phyloP scores from a whole-genome alignment of 2,888 invertebrate species.

The Lordiphosa andalusiaca region DNA sequence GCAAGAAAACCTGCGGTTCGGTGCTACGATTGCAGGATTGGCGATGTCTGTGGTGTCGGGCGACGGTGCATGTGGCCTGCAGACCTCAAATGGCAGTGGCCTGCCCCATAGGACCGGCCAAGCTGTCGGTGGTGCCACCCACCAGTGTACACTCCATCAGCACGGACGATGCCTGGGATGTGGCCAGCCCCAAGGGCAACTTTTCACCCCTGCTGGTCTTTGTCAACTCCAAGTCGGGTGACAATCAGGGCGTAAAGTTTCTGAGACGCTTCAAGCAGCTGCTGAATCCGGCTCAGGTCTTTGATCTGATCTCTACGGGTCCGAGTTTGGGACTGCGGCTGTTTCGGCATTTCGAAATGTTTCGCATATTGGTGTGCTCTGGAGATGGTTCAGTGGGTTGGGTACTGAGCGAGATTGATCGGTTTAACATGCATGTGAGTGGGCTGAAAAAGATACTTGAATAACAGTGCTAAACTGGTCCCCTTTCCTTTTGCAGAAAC shows the following conservation, averaged over 20 bases:
- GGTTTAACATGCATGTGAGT: constrained; percentile 95
- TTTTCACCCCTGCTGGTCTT: constrained; percentile 93
- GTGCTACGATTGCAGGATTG: constrained; percentile 96
- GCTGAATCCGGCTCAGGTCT: constrained; percentile 98
- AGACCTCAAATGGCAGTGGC: constrained; percentile 88
- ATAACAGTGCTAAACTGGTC: background rate
- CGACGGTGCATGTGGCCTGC: constrained; percentile 95
- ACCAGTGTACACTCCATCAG: constrained; percentile 94
- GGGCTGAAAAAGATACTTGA: too few species aligned
- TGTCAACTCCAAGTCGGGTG: constrained; percentile 98
- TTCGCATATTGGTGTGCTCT: constrained; percentile 97
- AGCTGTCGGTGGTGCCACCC: constrained; percentile 96
- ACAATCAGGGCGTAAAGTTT: constrained; percentile 98
- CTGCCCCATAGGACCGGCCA: constrained; percentile 93
- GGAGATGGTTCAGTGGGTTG: constrained; percentile 99
- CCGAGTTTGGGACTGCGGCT: constrained; percentile 91
- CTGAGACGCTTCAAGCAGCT: constrained; percentile 96
- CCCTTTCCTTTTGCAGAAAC: constrained; percentile 83
- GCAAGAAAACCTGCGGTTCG: constrained; percentile 98
- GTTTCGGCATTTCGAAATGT: constrained; percentile 96
- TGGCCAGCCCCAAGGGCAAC: constrained; percentile 84
- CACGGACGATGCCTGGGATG: constrained; percentile 95
- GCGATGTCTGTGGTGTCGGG: constrained; percentile 97
- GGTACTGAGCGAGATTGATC: constrained; percentile 98
- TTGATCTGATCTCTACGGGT: constrained; percentile 94